These are phyloP conservation scores for Ia io DNA, from an alignment of 2,113 vertebrate genomes.

Conservation along the genomic window DNA sequence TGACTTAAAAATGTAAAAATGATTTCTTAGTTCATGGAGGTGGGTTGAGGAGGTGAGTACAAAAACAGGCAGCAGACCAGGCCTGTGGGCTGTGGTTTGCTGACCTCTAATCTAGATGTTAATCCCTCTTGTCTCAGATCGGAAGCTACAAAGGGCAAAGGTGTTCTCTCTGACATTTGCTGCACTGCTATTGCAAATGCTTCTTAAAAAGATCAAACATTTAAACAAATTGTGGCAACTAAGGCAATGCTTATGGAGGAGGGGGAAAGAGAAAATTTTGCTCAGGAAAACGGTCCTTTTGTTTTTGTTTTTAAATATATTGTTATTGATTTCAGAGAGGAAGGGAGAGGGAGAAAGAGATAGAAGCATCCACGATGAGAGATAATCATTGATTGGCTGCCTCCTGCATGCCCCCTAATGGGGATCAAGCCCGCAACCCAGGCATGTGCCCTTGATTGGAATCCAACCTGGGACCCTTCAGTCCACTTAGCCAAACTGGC, in stretches of 20 bases:
- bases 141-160: neutral
- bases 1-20: neutral
- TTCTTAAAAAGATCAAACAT: slow-evolving; percentile 40
- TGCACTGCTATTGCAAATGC: neutral
- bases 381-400: too few relatives aligned
- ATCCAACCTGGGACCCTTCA: too few relatives aligned
- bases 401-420: too few relatives aligned
- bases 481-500: too few relatives aligned
- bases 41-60: neutral
- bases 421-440: too few relatives aligned
- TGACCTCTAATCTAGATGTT: neutral
- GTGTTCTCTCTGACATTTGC: neutral
- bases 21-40: neutral
- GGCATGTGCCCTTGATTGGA: too few relatives aligned
- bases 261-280: neutral
- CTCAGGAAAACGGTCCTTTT: neutral
- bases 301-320: neutral
- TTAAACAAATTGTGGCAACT: slow-evolving; percentile 25
- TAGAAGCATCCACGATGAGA: too few relatives aligned
- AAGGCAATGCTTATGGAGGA: neutral
- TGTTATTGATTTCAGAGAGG: too few relatives aligned
- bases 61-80: neutral
- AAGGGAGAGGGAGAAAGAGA: too few relatives aligned
- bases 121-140: neutral
- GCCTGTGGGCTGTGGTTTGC: neutral